Evolutionary conservation across 2,888 invertebrate species (phyloP).

Genomic region (Aporophyla lueneburgensis): DNA sequence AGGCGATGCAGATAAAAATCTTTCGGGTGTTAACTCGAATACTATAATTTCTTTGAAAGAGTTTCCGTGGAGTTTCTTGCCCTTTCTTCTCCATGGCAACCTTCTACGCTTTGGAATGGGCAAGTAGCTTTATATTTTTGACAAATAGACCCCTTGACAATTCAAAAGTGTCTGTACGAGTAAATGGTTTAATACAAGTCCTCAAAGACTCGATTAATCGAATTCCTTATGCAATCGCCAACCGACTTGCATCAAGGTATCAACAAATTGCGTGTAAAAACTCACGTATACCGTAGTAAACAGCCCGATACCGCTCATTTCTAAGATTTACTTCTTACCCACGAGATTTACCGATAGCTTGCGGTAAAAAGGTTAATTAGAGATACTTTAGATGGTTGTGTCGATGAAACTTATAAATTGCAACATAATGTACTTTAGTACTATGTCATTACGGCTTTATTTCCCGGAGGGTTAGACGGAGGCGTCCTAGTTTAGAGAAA

Average conservation of each 20-base stretch:
- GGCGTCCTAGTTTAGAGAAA: no score
- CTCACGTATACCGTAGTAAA: constrained; percentile 11
- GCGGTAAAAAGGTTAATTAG: constrained; percentile 29
- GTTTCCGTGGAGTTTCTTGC: no score
- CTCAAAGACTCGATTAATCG: neutral
- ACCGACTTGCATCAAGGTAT: neutral
- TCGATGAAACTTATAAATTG: constrained; percentile 9
- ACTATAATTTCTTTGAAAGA: no score
- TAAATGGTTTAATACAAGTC: neutral
- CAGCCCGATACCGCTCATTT: constrained; percentile 32
- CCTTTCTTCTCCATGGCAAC: neutral
- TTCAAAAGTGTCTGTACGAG: neutral
- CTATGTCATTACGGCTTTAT: no score
- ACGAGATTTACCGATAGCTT: constrained; percentile 30
- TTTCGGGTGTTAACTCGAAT: neutral
- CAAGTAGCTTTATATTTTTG: neutral
- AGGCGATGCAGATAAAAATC: neutral
- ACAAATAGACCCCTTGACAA: neutral
- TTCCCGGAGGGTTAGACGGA: neutral
- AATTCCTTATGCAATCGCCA: neutral
- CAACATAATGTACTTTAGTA: neutral
- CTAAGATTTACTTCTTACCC: constrained; percentile 38
- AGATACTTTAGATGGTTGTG: neutral
- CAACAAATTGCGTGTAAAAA: constrained; percentile 12
- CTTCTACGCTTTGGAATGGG: neutral